Evolutionary conservation across 2,888 invertebrate species (phyloP).

Genomic region (Kuschelorhynchus macadamiae): DNA sequence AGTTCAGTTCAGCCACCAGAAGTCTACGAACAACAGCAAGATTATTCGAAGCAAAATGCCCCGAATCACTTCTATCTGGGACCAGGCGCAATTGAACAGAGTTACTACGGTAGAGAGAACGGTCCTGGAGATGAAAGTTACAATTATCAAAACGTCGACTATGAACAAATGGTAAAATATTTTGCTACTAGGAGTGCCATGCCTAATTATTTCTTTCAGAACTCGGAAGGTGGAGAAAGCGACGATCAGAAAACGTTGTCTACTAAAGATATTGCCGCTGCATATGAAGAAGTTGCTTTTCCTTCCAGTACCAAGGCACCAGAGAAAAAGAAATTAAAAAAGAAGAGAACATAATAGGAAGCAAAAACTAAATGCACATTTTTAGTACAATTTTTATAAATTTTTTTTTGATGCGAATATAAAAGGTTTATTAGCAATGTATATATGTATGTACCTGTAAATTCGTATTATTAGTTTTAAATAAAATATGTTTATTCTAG

Average conservation of each 20-base stretch:
- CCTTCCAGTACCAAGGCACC: conserved; percentile 18
- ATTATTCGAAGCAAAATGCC: not conserved
- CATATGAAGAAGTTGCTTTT: conserved; percentile 40
- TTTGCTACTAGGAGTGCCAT: conserved; percentile 30
- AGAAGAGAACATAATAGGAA: conserved; percentile 33
- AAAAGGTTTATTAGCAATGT: no score
- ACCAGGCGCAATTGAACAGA: not conserved
- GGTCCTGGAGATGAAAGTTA: conserved; percentile 3
- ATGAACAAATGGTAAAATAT: conserved; percentile 40
- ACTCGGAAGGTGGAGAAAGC: conserved; percentile 6
- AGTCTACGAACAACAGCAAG: conserved; percentile 4
- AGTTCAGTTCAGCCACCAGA: not conserved
- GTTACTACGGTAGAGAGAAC: conserved; percentile 10
- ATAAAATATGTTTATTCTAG: no score
- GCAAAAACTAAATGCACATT: no score
- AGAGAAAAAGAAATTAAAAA: conserved; percentile 28
- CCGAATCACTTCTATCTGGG: conserved; percentile 16
- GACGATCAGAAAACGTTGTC: conserved; percentile 1
- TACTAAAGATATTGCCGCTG: conserved; percentile 16
- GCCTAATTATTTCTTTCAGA: conserved; percentile 35
- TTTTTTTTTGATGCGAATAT: no score
- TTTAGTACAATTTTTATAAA: no score
- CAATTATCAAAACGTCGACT: conserved; percentile 36
- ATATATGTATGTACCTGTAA: no score
- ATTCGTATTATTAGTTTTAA: no score